These are phyloP conservation scores for Channa striata DNA, from an alignment of 2,797 vertebrate genomes.

Conservation along the genomic window DNA sequence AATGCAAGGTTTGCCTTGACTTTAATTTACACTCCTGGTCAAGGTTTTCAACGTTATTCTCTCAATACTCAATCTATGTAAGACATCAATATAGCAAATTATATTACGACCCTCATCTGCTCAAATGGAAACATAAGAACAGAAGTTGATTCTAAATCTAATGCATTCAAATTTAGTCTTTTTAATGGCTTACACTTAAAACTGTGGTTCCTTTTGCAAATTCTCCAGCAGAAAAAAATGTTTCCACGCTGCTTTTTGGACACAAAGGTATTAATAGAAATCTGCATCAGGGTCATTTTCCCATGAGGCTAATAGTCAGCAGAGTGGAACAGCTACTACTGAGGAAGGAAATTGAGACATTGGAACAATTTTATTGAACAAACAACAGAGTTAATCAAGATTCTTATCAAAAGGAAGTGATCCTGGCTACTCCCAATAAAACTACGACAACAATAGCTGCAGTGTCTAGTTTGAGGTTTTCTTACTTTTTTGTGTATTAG, in stretches of 20 bases:
- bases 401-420: conserved; percentile 66
- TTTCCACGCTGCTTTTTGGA: conserved; percentile 2
- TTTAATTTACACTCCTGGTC: too few relatives aligned
- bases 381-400: conserved; percentile 55
- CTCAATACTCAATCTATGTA: too few relatives aligned
- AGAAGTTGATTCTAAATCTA: neutral
- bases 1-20: too few relatives aligned
- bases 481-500: neutral
- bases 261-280: conserved; percentile 26
- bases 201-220: neutral
- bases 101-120: too few relatives aligned
- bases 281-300: conserved; percentile 36
- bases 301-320: conserved; percentile 36
- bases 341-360: conserved; percentile 61
- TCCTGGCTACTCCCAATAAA: conserved; percentile 67
- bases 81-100: too few relatives aligned
- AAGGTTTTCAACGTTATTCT: too few relatives aligned
- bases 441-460: conserved; percentile 47
- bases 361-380: conserved; percentile 60
- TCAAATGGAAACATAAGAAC: neutral
- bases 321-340: conserved; percentile 36
- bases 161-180: neutral
- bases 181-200: neutral
- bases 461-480: conserved; percentile 4
- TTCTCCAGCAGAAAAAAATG: neutral